Evolutionary conservation across 2,888 invertebrate species (phyloP).

Genomic region (Ephialtes manifestator): DNA sequence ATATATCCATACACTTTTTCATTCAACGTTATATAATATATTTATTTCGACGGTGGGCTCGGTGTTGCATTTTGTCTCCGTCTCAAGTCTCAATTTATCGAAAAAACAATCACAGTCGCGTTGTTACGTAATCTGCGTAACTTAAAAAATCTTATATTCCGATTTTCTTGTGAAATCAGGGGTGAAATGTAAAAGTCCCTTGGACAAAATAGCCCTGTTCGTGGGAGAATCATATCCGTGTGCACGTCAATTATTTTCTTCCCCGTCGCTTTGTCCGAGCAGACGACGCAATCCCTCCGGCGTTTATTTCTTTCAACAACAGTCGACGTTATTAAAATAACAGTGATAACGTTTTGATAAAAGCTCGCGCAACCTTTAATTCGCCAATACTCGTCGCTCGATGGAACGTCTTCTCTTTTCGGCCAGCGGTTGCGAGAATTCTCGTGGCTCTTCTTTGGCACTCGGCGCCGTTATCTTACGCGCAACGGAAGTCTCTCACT

Average conservation of each 20-base stretch:
- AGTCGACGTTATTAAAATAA: not conserved
- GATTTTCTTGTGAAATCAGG: not conserved
- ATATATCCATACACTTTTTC: slow-evolving; percentile 19
- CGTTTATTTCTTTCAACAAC: slow-evolving; percentile 21
- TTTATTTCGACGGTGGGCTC: slow-evolving; percentile 41
- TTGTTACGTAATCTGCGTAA: slow-evolving; percentile 57
- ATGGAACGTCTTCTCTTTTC: not conserved
- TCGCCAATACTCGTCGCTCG: no score
- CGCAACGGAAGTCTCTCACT: slow-evolving; percentile 38
- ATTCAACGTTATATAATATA: slow-evolving; percentile 78
- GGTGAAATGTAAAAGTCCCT: not conserved
- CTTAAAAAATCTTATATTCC: not conserved
- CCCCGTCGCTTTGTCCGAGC: slow-evolving; percentile 34
- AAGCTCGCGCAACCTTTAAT: no score
- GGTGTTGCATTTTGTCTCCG: not conserved
- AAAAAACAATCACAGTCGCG: slow-evolving; percentile 22
- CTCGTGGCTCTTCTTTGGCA: slow-evolving; percentile 14
- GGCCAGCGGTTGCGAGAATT: not conserved
- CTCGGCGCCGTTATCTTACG: not conserved
- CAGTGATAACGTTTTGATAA: not conserved
- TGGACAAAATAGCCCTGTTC: not conserved
- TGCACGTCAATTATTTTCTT: slow-evolving; percentile 20
- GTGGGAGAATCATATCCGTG: not conserved
- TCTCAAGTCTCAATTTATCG: not conserved
- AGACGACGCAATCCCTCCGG: slow-evolving; percentile 53